Base-by-base conservation (phyloP, 1,140 invertebrate genomes). In the Parapsyche elsis region DNA sequence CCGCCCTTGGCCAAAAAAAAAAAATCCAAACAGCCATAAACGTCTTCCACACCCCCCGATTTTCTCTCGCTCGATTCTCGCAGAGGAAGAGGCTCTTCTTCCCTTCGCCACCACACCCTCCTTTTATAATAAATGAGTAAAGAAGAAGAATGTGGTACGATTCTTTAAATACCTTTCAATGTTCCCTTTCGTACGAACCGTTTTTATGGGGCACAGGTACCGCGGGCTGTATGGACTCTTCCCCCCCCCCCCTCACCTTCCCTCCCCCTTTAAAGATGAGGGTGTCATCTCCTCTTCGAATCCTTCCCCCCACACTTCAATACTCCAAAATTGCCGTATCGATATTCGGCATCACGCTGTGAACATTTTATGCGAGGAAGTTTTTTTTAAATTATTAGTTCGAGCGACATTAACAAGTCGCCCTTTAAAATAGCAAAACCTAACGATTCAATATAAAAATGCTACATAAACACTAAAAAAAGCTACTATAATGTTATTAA, bases 1-100 rank as follows among this genome's bases (percentile, higher is more conserved):
- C 78, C 76, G 71, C 78, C 81, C 81, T 75, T 81, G 80, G 21
- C n/a, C 9, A 26, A 49, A 76, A 46, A 12, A 71, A 78, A 81
- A 83, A 83, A 83, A 83, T 83, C 82, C 82, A 79, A 80, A 83
- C 82, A 81, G 76, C 82, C 80, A 80, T 83, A 83, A 83, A 81
- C 82, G 82, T 46, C 76, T 71, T 38, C 53, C 46, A 46, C 78
- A 19, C 78, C 73, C 79, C 76, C 64, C 23, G 23, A 49, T 9
- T 16, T 30, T 49, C 76, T 73, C 21, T 53, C 23, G 70, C 23
- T 38, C 30, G 49, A 53, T 53, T 53, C 16, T 53, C 10, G 49
- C 12, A 53, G 14, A 53, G 78, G 16, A 26, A 14, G 44, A 44
- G 73, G 67, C 21, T 21, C 46, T 59, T 45, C 64, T 76, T 71